phyloP scores from a whole-genome alignment of 2,888 invertebrate species.

The Lasioglossum marginatum region DNA sequence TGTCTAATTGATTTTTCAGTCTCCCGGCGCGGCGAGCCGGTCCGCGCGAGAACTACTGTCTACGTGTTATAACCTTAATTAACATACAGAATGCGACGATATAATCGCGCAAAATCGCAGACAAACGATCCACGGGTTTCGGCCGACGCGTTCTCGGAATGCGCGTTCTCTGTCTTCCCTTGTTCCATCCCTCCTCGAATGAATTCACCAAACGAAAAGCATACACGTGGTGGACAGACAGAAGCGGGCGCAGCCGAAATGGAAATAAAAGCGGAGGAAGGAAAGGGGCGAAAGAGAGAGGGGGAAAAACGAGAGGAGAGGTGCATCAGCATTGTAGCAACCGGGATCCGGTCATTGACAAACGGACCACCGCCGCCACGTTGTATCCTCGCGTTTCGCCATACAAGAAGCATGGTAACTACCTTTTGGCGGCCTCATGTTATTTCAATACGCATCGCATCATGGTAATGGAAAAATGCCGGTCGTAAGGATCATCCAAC shows the following conservation, averaged over 20 bases:
- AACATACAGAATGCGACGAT: constrained; percentile 16
- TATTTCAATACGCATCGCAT: constrained; percentile 69
- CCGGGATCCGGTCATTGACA: constrained; percentile 69
- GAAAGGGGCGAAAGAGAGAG: constrained; percentile 45
- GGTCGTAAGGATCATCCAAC: constrained; percentile 58
- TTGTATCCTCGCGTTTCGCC: constrained; percentile 59
- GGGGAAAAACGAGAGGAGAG: not conserved
- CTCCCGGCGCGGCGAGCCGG: not conserved
- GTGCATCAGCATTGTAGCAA: constrained; percentile 62
- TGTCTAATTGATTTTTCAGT: not conserved
- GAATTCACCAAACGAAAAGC: constrained; percentile 61
- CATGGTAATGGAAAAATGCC: constrained; percentile 71
- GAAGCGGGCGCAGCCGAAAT: constrained; percentile 57
- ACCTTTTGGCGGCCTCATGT: constrained; percentile 61
- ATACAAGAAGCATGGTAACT: constrained; percentile 52
- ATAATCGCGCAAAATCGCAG: constrained; percentile 18
- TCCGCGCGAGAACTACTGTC: not conserved
- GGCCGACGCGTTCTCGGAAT: not conserved
- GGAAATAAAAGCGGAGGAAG: constrained; percentile 61
- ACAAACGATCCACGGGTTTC: constrained; percentile 28
- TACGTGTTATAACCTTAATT: constrained; percentile 14
- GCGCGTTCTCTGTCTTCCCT: constrained; percentile 20
- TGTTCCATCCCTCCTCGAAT: constrained; percentile 48
- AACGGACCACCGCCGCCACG: constrained; percentile 64
- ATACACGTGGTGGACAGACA: constrained; percentile 49